phyloP scores from a whole-genome alignment of 2,888 invertebrate genomes.

The Chamaedrilus cognettii region DNA sequence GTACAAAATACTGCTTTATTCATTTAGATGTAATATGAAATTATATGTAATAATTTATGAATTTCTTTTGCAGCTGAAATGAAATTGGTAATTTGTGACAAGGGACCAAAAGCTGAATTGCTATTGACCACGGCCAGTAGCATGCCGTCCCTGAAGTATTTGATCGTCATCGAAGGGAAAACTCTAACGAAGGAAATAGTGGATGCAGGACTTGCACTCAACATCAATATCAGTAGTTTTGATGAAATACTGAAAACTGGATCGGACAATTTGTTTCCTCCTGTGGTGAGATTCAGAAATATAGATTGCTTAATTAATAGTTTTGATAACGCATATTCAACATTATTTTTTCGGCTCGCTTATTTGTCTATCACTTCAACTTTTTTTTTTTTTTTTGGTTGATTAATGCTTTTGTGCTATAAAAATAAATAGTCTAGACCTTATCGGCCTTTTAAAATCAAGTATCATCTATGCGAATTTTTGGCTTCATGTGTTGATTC shows the following conservation, averaged over 20 bases:
- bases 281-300: neutral
- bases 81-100: slow-evolving; percentile 84
- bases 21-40: too few species aligned
- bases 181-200: slow-evolving; percentile 54
- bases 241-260: neutral
- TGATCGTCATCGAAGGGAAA: slow-evolving; percentile 77
- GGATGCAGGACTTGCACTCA: neutral
- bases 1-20: too few species aligned
- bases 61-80: slow-evolving; percentile 73
- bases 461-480: too few species aligned
- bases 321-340: too few species aligned
- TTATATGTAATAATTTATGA: neutral
- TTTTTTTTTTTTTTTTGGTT: too few species aligned
- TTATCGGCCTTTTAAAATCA: too few species aligned
- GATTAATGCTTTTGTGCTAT: too few species aligned
- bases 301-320: too few species aligned
- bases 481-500: too few species aligned
- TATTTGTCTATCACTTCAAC: too few species aligned
- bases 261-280: neutral
- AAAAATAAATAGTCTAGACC: too few species aligned
- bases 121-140: slow-evolving; percentile 74
- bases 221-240: neutral
- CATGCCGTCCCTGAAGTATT: slow-evolving; percentile 76
- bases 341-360: too few species aligned
- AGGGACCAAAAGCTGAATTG: slow-evolving; percentile 84